Percentiles rank a stretch among this genome's conserved stretches.
Evolutionary conservation across 2,113 vertebrate genomes (phyloP).

Genomic region (Nibea albiflora): DNA sequence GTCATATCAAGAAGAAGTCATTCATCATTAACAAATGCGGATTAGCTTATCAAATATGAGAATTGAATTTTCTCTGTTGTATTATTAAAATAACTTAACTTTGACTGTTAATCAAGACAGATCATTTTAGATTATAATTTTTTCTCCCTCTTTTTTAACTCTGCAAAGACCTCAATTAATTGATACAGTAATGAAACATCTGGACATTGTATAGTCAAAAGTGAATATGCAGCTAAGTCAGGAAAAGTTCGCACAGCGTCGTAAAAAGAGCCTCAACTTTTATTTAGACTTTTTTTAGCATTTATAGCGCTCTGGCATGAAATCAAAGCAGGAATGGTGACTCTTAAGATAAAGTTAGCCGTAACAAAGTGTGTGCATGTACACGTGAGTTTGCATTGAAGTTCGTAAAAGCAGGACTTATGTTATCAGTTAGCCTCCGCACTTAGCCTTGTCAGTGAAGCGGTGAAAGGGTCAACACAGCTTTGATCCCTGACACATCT

Average conservation of each 20-base stretch:
- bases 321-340: background rate
- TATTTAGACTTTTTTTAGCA: background rate
- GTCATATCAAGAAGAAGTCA: background rate
- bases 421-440: conserved; percentile 15
- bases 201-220: background rate
- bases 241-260: background rate
- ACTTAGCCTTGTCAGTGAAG: background rate
- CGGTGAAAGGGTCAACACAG: background rate
- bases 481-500: conserved; percentile 26
- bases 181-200: background rate
- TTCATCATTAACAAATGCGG: too few species aligned
- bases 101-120: background rate
- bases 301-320: background rate
- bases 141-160: background rate
- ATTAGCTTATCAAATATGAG: too few species aligned
- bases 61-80: too few species aligned
- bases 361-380: background rate
- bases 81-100: too few species aligned
- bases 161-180: too few species aligned
- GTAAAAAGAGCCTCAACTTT: background rate
- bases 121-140: too few species aligned
- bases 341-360: background rate
- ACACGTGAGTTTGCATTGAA: background rate
- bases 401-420: background rate
- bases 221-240: background rate